Percentiles rank a stretch among this genome's conserved stretches.
Conservation (phyloP, 2,113 vertebrate genomes). For the Vidua macroura region DNA sequence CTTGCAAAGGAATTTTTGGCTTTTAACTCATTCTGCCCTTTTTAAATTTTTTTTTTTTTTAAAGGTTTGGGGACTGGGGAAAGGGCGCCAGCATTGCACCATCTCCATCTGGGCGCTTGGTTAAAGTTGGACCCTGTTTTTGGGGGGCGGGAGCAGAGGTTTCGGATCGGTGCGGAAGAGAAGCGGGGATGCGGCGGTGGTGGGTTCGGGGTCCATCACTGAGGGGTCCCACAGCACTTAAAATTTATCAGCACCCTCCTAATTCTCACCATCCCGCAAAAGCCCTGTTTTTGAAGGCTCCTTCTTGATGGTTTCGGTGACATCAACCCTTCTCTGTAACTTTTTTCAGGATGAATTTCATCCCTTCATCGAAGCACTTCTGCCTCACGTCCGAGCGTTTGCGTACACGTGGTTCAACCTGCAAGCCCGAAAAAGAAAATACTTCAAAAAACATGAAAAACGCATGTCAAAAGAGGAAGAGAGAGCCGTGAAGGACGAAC, state of each 20-base stretch:
- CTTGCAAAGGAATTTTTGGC: background rate
- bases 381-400: conserved; percentile 97
- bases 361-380: conserved; percentile 99
- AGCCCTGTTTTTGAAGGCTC: background rate
- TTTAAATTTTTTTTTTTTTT: background rate
- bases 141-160: background rate
- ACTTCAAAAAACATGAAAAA: conserved; percentile 99
- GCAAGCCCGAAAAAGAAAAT: conserved; percentile 98
- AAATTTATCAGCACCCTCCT: background rate
- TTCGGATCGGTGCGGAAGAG: background rate
- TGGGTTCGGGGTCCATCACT: accelerated
- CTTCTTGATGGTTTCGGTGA: conserved; percentile 21
- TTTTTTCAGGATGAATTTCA: conserved; percentile 95
- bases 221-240: background rate
- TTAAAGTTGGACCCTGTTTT: background rate
- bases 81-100: background rate
- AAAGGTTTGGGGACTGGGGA: background rate
- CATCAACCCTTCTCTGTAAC: conserved; percentile 30
- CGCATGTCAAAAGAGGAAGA: conserved; percentile 99
- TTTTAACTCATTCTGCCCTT: background rate
- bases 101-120: background rate
- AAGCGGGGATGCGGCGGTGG: background rate
- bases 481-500: conserved; percentile 97
- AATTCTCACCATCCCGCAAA: background rate
- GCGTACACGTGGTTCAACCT: conserved; percentile 99